Percentiles rank a stretch among this genome's conserved stretches.
Conservation (phyloP, 2,113 vertebrate genomes). For the Hyaena hyaena region DNA sequence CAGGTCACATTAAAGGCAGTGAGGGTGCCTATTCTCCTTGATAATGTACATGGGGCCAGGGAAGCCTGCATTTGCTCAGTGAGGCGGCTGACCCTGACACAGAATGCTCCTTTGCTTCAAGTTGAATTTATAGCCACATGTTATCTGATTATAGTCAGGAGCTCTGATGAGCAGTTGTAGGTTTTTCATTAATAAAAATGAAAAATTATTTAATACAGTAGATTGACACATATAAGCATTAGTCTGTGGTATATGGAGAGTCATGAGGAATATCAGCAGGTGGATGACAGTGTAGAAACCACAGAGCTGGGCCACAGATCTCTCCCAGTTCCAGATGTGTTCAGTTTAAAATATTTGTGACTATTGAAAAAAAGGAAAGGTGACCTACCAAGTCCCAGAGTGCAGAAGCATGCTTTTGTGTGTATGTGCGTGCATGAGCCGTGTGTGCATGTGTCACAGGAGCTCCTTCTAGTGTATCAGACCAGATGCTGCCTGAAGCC, state of each 20-base stretch:
- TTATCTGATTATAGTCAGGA: not conserved
- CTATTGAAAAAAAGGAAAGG: not conserved
- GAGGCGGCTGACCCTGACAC: rapidly evolving
- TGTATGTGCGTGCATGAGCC: constrained; percentile 16
- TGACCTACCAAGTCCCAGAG: not conserved
- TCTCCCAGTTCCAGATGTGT: not conserved
- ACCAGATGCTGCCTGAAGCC: constrained; percentile 69
- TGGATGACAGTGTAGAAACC: not conserved
- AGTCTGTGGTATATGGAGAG: not conserved
- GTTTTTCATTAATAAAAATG: not conserved
- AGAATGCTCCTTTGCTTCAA: not conserved
- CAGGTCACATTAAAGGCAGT: not conserved
- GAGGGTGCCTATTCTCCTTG: too few relatives aligned
- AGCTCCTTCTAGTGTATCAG: constrained; percentile 77
- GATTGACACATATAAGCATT: not conserved
- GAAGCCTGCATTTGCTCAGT: too few relatives aligned
- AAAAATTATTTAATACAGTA: not conserved
- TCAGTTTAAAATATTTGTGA: not conserved
- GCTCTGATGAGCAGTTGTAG: not conserved
- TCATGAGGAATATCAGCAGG: not conserved
- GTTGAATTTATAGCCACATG: not conserved
- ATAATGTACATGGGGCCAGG: not conserved
- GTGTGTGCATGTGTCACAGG: constrained; percentile 52
- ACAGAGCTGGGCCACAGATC: not conserved
- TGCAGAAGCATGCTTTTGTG: constrained; percentile 41